Conservation (phyloP, 2,888 invertebrate genomes). For the Lepidochrysops patricia region DNA sequence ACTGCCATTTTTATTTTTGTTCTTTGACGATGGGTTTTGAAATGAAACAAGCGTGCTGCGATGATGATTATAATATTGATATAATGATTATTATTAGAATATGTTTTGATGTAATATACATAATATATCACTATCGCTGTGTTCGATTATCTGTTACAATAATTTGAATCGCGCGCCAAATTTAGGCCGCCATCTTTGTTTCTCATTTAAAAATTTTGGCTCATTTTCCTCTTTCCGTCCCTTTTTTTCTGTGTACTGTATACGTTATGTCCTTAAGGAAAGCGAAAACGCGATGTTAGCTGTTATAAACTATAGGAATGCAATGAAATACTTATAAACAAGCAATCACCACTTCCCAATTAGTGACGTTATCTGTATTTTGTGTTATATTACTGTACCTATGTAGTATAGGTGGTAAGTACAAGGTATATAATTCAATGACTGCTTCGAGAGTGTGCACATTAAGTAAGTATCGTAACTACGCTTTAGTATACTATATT, state of each 20-base stretch:
- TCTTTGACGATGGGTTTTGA: not conserved
- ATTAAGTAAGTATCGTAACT: conserved; percentile 4
- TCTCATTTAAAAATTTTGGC: conserved; percentile 39
- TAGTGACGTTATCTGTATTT: conserved; percentile 1
- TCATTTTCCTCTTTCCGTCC: conserved; percentile 63
- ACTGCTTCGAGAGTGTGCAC: conserved; percentile 7
- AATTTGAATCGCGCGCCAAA: conserved; percentile 24
- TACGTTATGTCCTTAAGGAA: conserved; percentile 18
- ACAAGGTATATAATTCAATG: conserved; percentile 1
- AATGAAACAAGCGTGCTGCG: conserved; percentile 27
- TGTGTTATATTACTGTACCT: not conserved
- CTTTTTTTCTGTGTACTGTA: conserved; percentile 34
- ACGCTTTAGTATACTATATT: not conserved
- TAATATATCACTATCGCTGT: conserved; percentile 46
- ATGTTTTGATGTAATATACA: conserved; percentile 27
- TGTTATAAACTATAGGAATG: conserved; percentile 4
- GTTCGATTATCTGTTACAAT: conserved; percentile 36
- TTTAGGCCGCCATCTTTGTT: conserved; percentile 22
- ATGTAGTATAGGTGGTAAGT: not conserved
- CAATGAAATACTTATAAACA: not conserved
- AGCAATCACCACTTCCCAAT: not conserved
- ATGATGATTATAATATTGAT: conserved; percentile 21
- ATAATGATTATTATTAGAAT: conserved; percentile 17
- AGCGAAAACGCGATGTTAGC: not conserved
- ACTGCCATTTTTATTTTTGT: conserved; percentile 14